Evolutionary conservation across 1,140 invertebrate genomes (phyloP).

Genomic region (Meloidogyne floridensis): DNA sequence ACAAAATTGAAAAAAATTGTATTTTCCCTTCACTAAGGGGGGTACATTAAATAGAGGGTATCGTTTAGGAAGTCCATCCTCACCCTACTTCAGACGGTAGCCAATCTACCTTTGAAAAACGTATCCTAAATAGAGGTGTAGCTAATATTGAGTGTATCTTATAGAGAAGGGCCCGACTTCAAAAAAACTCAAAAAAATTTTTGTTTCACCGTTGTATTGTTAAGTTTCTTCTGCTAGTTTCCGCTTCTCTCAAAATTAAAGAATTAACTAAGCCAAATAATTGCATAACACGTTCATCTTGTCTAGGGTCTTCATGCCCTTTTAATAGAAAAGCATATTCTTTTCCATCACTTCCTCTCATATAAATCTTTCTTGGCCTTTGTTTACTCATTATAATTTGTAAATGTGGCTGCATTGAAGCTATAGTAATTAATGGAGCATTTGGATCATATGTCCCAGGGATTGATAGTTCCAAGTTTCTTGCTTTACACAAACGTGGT

Average conservation of each 20-base stretch:
- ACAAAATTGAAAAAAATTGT: no score
- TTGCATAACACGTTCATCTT: conserved; percentile 98
- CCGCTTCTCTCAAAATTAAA: conserved; percentile 85
- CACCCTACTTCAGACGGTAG: no score
- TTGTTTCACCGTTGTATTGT: conserved; percentile 60
- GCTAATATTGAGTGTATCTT: no score
- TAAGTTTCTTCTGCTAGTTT: conserved; percentile 90
- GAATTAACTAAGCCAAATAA: conserved; percentile 98
- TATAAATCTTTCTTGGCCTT: conserved; percentile 87
- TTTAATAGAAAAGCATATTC: conserved; percentile 98
- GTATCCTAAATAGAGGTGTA: no score
- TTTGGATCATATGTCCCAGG: conserved; percentile 80
- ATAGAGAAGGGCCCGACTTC: not conserved
- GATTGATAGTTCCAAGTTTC: conserved; percentile 89
- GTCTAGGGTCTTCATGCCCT: conserved; percentile 96
- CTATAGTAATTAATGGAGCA: conserved; percentile 80
- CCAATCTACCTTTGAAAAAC: no score
- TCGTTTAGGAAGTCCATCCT: no score
- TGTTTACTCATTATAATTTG: conserved; percentile 98
- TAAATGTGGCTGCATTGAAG: conserved; percentile 78
- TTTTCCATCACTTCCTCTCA: conserved; percentile 91
- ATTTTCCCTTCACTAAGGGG: no score
- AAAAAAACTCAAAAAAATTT: conserved; percentile 39
- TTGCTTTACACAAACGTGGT: conserved; percentile 82
- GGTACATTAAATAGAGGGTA: no score